Percentiles rank a stretch among this genome's conserved stretches.
phyloP scores from a whole-genome alignment of 2,113 vertebrate species.

The Tetrao urogallus region DNA sequence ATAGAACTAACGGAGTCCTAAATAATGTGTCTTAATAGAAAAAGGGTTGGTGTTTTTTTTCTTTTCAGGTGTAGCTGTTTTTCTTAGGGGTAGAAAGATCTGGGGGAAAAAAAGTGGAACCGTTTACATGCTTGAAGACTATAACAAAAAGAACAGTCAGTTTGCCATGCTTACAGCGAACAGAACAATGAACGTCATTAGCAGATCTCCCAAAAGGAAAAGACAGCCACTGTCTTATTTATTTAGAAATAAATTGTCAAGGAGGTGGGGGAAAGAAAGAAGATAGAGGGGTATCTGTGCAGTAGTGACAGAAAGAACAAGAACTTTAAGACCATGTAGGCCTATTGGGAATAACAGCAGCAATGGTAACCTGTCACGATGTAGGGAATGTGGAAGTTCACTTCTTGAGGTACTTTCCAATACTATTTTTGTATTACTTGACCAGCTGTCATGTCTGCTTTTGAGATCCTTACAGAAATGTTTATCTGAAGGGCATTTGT shows the following conservation, averaged over 20 bases:
- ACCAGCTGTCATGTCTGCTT: neutral
- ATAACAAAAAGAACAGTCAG: neutral
- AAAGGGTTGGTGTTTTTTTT: neutral
- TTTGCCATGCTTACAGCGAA: conserved; percentile 18
- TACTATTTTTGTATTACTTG: neutral
- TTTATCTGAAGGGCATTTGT: neutral
- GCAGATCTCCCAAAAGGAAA: neutral
- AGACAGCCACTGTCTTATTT: neutral
- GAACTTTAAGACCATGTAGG: neutral
- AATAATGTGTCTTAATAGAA: neutral
- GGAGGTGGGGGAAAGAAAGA: neutral
- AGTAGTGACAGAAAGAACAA: neutral
- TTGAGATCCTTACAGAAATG: neutral
- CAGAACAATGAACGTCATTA: conserved; percentile 14
- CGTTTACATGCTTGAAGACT: conserved; percentile 5
- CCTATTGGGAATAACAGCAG: neutral
- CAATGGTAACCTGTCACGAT: neutral
- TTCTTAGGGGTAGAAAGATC: neutral
- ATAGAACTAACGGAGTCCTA: neutral
- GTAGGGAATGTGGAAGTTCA: neutral
- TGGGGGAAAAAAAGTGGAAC: neutral
- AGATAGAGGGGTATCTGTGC: neutral
- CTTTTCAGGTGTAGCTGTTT: neutral
- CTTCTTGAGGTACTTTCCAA: neutral
- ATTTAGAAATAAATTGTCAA: neutral